These are phyloP conservation scores for Thymelicus sylvestris DNA, from an alignment of 2,888 invertebrate genomes.

Conservation along the genomic window DNA sequence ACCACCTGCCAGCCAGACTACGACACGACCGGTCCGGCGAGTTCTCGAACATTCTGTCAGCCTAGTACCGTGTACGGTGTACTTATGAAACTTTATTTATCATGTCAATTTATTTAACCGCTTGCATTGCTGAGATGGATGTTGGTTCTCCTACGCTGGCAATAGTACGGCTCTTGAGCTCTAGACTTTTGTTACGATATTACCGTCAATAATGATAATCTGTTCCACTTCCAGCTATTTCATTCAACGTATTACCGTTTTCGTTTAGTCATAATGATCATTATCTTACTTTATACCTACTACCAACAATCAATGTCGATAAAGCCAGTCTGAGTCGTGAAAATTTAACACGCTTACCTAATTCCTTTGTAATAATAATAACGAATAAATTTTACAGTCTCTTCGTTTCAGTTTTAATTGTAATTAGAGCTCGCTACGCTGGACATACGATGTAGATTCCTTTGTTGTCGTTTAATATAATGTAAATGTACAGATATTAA, in stretches of 20 bases:
- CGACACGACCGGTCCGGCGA: conserved; percentile 61
- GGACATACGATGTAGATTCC: background rate
- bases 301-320: background rate
- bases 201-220: background rate
- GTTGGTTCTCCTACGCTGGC: background rate
- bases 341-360: background rate
- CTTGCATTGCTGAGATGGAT: conserved; percentile 51
- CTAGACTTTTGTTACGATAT: background rate
- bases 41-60: conserved; percentile 54
- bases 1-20: conserved; percentile 60
- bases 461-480: no score
- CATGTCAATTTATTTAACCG: conserved; percentile 67
- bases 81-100: conserved; percentile 74
- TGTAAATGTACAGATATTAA: no score
- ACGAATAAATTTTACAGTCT: background rate
- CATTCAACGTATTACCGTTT: conserved; percentile 3
- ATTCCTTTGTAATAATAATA: background rate
- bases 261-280: conserved; percentile 1
- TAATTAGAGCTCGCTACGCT: background rate
- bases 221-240: background rate
- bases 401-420: no score
- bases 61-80: conserved; percentile 57
- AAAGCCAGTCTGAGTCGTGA: background rate
- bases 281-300: background rate
- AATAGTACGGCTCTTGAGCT: background rate